Evolutionary conservation across 1,140 invertebrate species (phyloP), one percentile per base, ranked within the genome.

Genomic region (Drosophila aff.): DNA sequence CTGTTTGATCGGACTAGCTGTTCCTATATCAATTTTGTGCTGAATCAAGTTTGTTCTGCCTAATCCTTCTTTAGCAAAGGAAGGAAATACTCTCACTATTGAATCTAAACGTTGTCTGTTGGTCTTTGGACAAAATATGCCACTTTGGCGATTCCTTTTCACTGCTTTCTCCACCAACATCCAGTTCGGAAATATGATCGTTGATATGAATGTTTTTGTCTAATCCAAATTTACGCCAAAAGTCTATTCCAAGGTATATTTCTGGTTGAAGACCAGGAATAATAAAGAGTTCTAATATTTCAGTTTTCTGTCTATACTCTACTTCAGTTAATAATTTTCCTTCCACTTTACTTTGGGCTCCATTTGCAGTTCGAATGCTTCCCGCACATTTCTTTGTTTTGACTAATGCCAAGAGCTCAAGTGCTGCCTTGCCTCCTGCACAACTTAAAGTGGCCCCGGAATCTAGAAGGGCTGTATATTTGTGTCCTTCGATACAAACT

Each of bases 321-420:
- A 44, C 4, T 21, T 44, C 18, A 4, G 10, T 44, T 21, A 21
- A 0, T 5, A 21, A 44, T 21, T 21, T 21, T 2, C 43, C 43
- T 10, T 21, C 43, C 18, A 6, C 18, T 21, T 10, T 21, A 44
- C 43, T n/a, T n/a, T n/a, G n/a, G n/a, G n/a, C n/a, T 21, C 43
- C 43, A 21, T 21, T 13, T 44, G 43, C 43, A 44, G 43, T 44
- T 44, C n/a, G 43, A 44, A 18, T 6, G 11, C 10, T 49, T 9
- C 23, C 46, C 15, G 23, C 13, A 47, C 41, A 47, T 26, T 49
- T 49, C 46, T 49, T 49, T 49, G 46, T 49, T 49, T 49, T 49
- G 15, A 15, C 46, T 49, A 4, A 49, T 16, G 21, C 8, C 8
- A 49, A 2, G 15, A 49, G 23, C 15, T 49, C 8, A 23, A 26